Conservation (phyloP, 2,888 invertebrate genomes). For the Zygogramma bicolorata region DNA sequence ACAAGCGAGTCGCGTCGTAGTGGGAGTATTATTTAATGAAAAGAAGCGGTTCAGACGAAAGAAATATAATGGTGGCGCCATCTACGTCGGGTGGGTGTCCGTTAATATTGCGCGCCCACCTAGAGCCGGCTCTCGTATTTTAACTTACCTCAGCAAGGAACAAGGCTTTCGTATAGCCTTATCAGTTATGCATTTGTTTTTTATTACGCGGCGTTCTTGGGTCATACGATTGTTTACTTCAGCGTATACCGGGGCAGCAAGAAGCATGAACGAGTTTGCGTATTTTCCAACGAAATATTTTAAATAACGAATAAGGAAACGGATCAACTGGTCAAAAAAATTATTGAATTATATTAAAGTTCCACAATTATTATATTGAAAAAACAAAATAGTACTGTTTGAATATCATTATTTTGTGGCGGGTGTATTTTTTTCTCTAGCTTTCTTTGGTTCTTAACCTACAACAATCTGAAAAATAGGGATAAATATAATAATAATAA, state of each 20-base stretch:
- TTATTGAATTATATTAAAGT: no score
- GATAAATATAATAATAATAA: no score
- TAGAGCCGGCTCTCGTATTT: slow-evolving; percentile 34
- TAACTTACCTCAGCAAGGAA: slow-evolving; percentile 31
- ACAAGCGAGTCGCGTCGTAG: slow-evolving; percentile 18
- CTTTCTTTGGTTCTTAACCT: no score
- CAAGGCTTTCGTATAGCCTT: slow-evolving; percentile 35
- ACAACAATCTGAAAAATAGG: no score
- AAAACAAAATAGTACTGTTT: no score
- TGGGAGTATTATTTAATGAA: slow-evolving; percentile 43
- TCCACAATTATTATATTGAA: no score
- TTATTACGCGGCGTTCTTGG: neutral
- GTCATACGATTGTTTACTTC: slow-evolving; percentile 6
- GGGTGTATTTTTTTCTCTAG: no score
- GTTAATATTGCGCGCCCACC: slow-evolving; percentile 39
- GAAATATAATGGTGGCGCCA: slow-evolving; percentile 48
- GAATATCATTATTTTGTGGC: no score
- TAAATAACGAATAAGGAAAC: no score
- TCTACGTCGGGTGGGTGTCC: slow-evolving; percentile 47
- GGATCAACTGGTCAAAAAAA: no score
- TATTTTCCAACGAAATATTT: neutral
- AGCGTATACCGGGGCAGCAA: neutral
- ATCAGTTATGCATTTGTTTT: slow-evolving; percentile 37
- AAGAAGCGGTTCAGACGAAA: slow-evolving; percentile 36
- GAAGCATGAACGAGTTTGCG: neutral